Evolutionary conservation across 37 sponge, comb jelly and placozoan species (phyloP), one percentile per base, ranked within the genome.

Genomic region (Hexactinellida sp.): DNA sequence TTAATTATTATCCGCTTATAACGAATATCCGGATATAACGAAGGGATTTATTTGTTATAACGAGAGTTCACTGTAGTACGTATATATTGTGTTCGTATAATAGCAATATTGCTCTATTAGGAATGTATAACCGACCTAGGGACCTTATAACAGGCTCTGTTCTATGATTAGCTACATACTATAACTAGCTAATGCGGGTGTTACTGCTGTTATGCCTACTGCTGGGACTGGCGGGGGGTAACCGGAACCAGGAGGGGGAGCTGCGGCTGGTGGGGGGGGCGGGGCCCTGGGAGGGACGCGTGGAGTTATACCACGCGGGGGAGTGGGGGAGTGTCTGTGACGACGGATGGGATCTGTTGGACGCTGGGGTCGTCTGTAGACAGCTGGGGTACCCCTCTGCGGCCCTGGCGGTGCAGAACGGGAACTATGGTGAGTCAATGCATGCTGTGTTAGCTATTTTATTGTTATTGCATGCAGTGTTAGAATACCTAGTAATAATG

Each of bases 251-350:
- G 5, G 76, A 63, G 13, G 76, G 76, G 76, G 76, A 63, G 19
- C 28, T 63, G 76, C 21, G 76, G 34, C 34, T 63, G 76, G 76
- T 63, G 76, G 76, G 76, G 25, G 30, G 76, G 5, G 30, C 34
- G 3, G 76, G 76, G 3, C 76, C 76, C 32, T 63, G 3, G 3
- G 76, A 63, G 76, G 76, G 76, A 10, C 76, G 76, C 3, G 76
- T 63, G 76, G 76, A 63, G 76, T 63, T 21, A 7, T 63, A 25
- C 34, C 76, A 63, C 76, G 30, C 28, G 3, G 76, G 76, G 13
- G 76, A 63, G 76, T 63, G 76, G 76, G 76, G 76, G 28, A 63
- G 76, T n/a, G 76, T 63, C 21, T 63, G 76, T 63, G 76, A 63
- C 34, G 76, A 63, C 13, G 32, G 76, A 28, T 63, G 76, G 76